Evolutionary conservation across 2,113 vertebrate species (phyloP), one percentile per base, ranked within the genome.

Genomic region (Nycticebus coucang): DNA sequence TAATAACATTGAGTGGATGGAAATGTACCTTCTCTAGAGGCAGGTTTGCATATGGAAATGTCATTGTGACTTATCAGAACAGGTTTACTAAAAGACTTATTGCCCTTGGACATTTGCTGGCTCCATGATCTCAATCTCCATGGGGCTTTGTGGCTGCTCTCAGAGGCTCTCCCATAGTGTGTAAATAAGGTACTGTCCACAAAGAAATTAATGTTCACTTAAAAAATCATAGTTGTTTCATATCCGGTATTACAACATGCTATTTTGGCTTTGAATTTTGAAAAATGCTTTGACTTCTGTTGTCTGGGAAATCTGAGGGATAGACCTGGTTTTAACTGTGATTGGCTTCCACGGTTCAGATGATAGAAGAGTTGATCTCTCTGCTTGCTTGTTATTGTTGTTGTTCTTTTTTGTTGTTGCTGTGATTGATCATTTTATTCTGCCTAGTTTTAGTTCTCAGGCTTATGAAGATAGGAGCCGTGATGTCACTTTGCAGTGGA

Each of bases 1-100:
- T 14, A 37, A 28, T 17, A 1, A 9, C n/a, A 41, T 7, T n/a
- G 24, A 17, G 7, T 1, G 0, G 24, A 59, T 18, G 69, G n/a
- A 17, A 6, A 35, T 30, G 26, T 50, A 7, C 26, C 14, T 24
- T 77, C 26, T 50, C 26, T 18, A 7, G 41, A 77, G 74, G 28
- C 17, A 2, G 15, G n/a, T 57, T 71, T 69, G 64, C 13, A 18
- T 37, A 14, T 37, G 66, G 50, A 35, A 53, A 19, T 35, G 8
- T 26, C 21, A 28, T 55, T 15, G 2, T 59, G 4, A 8, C 15
- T 37, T 19, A 57, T 59, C n/a, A 57, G 68, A 28, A 57, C 14
- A 71, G 50, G 33, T 33, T 53, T 69, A 26, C 83, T 35, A 18
- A 6, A 18, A 6, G 21, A 15, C 13, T 53, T 22, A 35, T 5